Base-by-base conservation (phyloP, 2,113 vertebrate species). In the Neolamprologus caudopunctatus region DNA sequence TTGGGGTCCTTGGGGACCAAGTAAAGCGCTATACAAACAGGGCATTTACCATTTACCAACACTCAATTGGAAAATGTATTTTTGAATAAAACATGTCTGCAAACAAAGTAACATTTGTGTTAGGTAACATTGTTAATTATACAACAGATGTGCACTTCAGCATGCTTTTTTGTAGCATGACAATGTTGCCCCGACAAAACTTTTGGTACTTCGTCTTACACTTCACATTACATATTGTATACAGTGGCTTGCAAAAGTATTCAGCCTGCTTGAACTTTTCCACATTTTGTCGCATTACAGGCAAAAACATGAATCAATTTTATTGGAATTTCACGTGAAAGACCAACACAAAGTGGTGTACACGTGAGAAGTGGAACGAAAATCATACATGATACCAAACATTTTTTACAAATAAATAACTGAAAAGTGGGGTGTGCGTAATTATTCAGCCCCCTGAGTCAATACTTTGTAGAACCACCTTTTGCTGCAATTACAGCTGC, bases 61-160 rank as follows among this genome's bases (percentile, higher is more conserved):
- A 24, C 37, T 26, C 21, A 45, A 9, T 26, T 71, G 12, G 11
- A 13, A 71, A 68, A 40, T 4, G 4, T 71, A 24, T 24, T 21
- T 7, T 24, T 24, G 66, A 68, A 40, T 68, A 68, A 68, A 40
- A 68, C 11, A 40, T 68, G 17, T 40, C 9, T 5, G 63, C 11
- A 40, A 68, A 68, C 35, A 68, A 24, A 71, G 35, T 14, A 71
- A 71, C 35, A 2, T 40, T 40, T 42, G n/a, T 37, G n/a, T 71
- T 40, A 71, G 11, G 11, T 42, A 42, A 71, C 35, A 71, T 14
- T 24, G 5, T 40, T 42, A 71, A 71, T 42, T 24, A 71, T 71
- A 42, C 35, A 71, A 40, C 66, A 71, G 66, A 9, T 40, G 63
- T 40, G 33, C n/a, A 68, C n/a, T 68, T 68, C 35, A 68, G n/a